Evolutionary conservation across 2,113 vertebrate species (phyloP), one percentile per base, ranked within the genome.

Genomic region (Bubo bubo): DNA sequence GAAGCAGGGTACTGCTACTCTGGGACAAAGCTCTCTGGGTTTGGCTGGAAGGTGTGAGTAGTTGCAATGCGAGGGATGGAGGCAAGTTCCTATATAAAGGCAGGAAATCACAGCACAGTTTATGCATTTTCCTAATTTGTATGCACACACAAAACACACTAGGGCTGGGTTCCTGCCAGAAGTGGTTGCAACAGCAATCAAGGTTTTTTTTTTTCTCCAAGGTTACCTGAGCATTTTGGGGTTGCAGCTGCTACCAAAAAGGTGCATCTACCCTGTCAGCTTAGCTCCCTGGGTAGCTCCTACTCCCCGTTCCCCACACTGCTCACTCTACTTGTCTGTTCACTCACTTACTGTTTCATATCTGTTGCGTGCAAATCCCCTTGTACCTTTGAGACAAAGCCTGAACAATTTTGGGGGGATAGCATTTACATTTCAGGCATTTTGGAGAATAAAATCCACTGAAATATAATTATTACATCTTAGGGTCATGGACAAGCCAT

Each of bases 241-340:
- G 14, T 58, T 64, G 20, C 24, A 58, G 23, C 8, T 10, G 64
- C 32, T 74, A 27, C 43, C 37, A 59, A 17, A 56, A 28, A 10
- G 23, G 15, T 32, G 8, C 24, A 45, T 6, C 10, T 30, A 7
- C 5, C 4, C 12, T 6, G 19, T 55, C 23, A 52, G 14, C 12
- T 59, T 53, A 72, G 14, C 34, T 53, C 24, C 34, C 21, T 32
- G 22, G 4, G 60, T 37, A 37, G 15, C 15, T 80, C 32, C 35
- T n/a, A 6, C 7, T 22, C 10, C 22, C 37, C 0, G 1, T 18
- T 66, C 52, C 39, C 30, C 19, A 10, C 47, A 8, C 14, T 14
- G 39, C 53, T 79, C 43, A 45, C 43, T 45, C 43, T 45, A 45
- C 43, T 45, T 18, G 43, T 45, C 43, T 17, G 16, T 45, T 18